Conservation (phyloP, 2,113 vertebrate species). For the Oryzias javanicus region DNA sequence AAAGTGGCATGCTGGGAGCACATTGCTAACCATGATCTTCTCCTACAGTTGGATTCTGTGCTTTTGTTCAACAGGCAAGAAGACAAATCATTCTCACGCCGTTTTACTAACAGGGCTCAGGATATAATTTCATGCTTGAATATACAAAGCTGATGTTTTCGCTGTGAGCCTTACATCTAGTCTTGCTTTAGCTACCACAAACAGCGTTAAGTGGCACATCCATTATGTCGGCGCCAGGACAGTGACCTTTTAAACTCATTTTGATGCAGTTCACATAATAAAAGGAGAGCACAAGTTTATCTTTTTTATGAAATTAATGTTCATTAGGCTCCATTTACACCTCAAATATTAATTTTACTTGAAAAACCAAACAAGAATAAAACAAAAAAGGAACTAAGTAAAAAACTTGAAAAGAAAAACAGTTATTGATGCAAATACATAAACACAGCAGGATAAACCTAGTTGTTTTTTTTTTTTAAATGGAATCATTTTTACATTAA, state of each 20-base stretch:
- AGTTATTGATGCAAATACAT: too few relatives aligned
- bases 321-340: slow-evolving; percentile 9
- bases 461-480: too few relatives aligned
- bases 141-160: slow-evolving; percentile 17
- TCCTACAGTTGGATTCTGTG: slow-evolving; percentile 8
- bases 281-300: slow-evolving; percentile 20
- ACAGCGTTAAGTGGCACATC: slow-evolving; percentile 43
- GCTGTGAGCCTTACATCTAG: slow-evolving; percentile 14
- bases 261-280: slow-evolving; percentile 43
- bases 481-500: too few relatives aligned
- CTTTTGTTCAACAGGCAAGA: slow-evolving; percentile 10
- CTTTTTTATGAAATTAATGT: slow-evolving; percentile 39
- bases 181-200: slow-evolving; percentile 12
- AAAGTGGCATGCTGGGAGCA: slow-evolving; percentile 24
- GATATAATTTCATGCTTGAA: slow-evolving; percentile 32
- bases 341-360: too few relatives aligned
- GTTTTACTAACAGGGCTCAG: not conserved
- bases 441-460: too few relatives aligned
- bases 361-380: not conserved
- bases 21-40: slow-evolving; percentile 30
- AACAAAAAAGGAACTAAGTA: not conserved
- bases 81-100: slow-evolving; percentile 15
- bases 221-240: slow-evolving; percentile 46
- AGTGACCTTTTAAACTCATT: slow-evolving; percentile 63
- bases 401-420: slow-evolving; percentile 4